These are phyloP conservation scores for Agrilus planipennis DNA, from an alignment of 1,140 invertebrate genomes.

Conservation along the genomic window DNA sequence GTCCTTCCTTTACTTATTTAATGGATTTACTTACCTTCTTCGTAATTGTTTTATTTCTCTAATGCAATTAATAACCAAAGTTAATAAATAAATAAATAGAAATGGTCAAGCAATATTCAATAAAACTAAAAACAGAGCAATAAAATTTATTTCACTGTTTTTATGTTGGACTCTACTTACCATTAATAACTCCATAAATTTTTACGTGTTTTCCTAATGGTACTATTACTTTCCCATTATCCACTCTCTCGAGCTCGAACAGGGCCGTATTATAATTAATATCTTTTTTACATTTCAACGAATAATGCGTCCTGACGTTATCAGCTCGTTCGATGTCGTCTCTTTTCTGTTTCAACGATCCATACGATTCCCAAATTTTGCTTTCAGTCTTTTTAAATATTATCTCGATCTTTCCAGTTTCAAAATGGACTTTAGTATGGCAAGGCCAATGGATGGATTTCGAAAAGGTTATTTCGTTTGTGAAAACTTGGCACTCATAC, in stretches of 20 bases:
- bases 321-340: constrained; percentile 11
- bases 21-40: too few relatives aligned
- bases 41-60: too few relatives aligned
- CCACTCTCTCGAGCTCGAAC: constrained; percentile 36
- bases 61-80: too few relatives aligned
- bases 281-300: constrained; percentile 20
- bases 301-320: background rate
- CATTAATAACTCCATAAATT: constrained; percentile 35
- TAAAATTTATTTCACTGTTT: too few relatives aligned
- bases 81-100: too few relatives aligned
- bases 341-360: constrained; percentile 25
- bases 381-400: constrained; percentile 32
- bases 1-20: too few relatives aligned
- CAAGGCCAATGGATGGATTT: constrained; percentile 38
- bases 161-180: too few relatives aligned
- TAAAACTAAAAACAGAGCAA: too few relatives aligned
- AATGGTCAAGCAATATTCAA: too few relatives aligned
- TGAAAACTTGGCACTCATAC: constrained; percentile 17
- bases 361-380: constrained; percentile 37
- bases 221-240: constrained; percentile 33
- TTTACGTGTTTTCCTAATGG: constrained; percentile 49
- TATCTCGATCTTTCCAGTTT: constrained; percentile 38
- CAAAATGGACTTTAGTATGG: constrained; percentile 31
- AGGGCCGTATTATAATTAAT: constrained; percentile 44
- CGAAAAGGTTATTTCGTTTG: constrained; percentile 31